phyloP scores from a whole-genome alignment of 2,888 invertebrate species.

The Ormyrus pomaceus region DNA sequence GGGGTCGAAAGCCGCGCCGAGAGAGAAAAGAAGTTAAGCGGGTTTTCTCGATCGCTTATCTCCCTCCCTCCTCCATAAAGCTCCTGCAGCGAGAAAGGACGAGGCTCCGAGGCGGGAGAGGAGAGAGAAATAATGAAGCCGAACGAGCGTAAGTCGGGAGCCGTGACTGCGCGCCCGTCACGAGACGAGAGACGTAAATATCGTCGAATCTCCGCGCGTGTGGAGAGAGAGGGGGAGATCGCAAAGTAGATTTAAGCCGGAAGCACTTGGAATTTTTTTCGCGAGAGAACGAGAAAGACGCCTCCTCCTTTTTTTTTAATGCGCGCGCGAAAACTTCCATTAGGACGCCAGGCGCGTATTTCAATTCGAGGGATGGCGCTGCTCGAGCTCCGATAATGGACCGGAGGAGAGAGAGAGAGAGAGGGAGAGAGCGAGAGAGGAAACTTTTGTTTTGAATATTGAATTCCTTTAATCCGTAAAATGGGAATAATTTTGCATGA shows the following conservation, averaged over 20 bases:
- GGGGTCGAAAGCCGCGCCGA: too few species aligned
- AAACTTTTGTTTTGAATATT: constrained; percentile 7
- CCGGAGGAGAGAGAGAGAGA: not conserved
- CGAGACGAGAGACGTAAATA: constrained; percentile 56
- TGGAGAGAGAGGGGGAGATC: constrained; percentile 34
- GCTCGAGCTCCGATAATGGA: constrained; percentile 6
- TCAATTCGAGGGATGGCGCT: not conserved
- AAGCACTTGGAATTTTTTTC: constrained; percentile 10
- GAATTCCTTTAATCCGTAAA: constrained; percentile 7
- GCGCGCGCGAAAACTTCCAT: constrained; percentile 5
- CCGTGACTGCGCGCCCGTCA: too few species aligned
- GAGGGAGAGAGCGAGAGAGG: not conserved
- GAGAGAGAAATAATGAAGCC: constrained; percentile 44
- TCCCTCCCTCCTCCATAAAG: not conserved
- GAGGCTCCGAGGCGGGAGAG: not conserved
- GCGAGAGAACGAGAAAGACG: too few species aligned
- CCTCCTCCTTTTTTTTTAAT: not conserved
- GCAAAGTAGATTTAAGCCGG: constrained; percentile 46
- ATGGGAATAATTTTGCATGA: not conserved
- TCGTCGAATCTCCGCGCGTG: constrained; percentile 48
- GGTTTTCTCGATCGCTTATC: constrained; percentile 42
- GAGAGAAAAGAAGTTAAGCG: constrained; percentile 41
- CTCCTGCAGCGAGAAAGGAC: too few species aligned
- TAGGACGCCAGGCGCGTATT: constrained; percentile 2
- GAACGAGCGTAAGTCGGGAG: constrained; percentile 32